Conservation (phyloP, 2,113 vertebrate genomes). For the Tychaedon coryphoeus region DNA sequence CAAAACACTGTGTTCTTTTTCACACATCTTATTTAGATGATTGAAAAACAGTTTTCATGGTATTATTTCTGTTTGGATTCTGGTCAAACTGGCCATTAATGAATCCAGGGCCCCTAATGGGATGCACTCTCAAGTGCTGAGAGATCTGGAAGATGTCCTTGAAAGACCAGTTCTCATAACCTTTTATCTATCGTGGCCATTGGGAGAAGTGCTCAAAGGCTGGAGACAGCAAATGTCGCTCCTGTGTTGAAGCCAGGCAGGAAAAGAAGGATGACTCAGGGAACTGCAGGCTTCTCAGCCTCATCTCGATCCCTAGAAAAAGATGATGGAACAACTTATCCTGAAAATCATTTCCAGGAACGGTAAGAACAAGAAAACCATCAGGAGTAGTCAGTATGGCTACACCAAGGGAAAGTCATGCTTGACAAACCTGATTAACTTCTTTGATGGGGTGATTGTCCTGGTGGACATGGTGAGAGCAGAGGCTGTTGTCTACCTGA, state of each 20-base stretch:
- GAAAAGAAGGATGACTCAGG: not conserved
- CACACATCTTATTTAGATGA: not conserved
- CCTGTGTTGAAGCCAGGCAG: not conserved
- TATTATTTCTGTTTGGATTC: not conserved
- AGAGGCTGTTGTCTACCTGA: not conserved
- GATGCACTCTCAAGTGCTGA: not conserved
- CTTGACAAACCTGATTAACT: not conserved
- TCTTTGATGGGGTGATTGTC: not conserved
- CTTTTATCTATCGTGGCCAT: not conserved
- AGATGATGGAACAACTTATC: not conserved
- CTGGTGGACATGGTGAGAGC: not conserved
- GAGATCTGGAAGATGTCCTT: not conserved
- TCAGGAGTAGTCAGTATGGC: not conserved
- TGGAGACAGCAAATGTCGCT: not conserved
- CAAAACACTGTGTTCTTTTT: not conserved
- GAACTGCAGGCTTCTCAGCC: not conserved
- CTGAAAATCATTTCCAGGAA: not conserved
- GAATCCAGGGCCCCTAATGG: not conserved
- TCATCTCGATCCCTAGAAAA: not conserved
- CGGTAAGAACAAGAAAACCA: not conserved
- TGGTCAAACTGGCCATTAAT: not conserved
- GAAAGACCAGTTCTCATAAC: not conserved
- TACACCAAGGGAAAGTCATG: not conserved
- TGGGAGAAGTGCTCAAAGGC: accelerated
- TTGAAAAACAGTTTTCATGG: not conserved